Conservation (phyloP, 2,888 invertebrate species). For the Pedicia rivosa region DNA sequence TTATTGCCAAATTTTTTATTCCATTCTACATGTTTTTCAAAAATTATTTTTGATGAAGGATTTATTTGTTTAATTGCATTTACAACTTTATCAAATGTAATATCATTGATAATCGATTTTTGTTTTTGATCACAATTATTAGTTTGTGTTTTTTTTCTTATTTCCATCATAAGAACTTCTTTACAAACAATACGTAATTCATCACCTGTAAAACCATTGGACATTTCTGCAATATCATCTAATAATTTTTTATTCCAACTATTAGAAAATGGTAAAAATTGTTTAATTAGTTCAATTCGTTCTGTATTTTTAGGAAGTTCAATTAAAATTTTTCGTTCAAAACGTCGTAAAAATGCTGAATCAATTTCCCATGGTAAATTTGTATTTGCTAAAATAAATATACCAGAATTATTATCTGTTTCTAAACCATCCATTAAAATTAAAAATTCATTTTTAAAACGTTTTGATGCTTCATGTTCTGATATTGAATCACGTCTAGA, state of each 20-base stretch:
- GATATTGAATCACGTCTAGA: constrained; percentile 43
- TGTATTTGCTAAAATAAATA: constrained; percentile 68
- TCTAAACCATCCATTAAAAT: constrained; percentile 70
- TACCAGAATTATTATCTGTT: constrained; percentile 41
- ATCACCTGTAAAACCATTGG: constrained; percentile 72
- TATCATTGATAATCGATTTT: background rate
- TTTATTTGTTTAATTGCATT: constrained; percentile 23
- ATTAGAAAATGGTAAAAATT: constrained; percentile 34
- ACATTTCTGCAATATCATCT: constrained; percentile 34
- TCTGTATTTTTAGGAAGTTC: constrained; percentile 54
- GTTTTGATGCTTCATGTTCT: constrained; percentile 72
- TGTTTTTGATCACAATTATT: constrained; percentile 1
- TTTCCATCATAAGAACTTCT: constrained; percentile 69
- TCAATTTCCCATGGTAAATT: constrained; percentile 92
- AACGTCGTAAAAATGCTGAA: constrained; percentile 66
- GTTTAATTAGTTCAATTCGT: constrained; percentile 50
- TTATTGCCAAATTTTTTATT: background rate
- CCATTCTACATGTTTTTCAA: constrained; percentile 23
- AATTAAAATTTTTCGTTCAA: constrained; percentile 75
- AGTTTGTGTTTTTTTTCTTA: constrained; percentile 38
- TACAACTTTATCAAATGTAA: constrained; percentile 12
- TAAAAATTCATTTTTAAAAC: constrained; percentile 79
- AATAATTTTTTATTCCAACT: constrained; percentile 16
- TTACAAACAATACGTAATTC: constrained; percentile 78
- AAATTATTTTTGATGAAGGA: constrained; percentile 36